phyloP scores from a whole-genome alignment of 2,797 vertebrate species.

The Cottoperca gobio region DNA sequence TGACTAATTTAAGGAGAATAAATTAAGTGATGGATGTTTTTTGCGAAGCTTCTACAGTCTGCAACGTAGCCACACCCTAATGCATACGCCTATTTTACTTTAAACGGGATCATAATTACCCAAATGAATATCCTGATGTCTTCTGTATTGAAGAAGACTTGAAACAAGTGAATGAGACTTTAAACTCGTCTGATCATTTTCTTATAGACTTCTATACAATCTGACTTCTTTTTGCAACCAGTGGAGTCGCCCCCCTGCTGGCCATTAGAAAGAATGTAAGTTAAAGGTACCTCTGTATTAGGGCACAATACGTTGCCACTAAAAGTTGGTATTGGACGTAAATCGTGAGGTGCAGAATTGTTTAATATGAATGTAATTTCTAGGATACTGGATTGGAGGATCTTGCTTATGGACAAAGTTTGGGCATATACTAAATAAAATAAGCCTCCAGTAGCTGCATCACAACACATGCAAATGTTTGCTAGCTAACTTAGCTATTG shows the following conservation, averaged over 20 bases:
- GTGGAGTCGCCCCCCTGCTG: background rate
- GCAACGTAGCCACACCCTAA: no score
- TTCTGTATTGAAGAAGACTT: no score
- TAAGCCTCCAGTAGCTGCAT: background rate
- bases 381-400: background rate
- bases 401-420: background rate
- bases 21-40: no score
- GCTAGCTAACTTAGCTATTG: background rate
- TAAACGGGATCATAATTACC: no score
- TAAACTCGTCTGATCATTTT: no score
- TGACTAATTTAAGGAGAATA: background rate
- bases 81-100: no score
- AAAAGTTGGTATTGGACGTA: background rate
- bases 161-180: no score
- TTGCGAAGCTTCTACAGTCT: no score
- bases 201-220: no score
- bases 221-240: background rate
- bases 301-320: background rate
- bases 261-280: background rate
- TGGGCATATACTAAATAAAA: background rate
- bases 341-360: background rate
- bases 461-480: background rate
- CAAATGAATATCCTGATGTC: no score
- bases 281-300: background rate
- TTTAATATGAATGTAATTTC: background rate